phyloP scores from a whole-genome alignment of 1,140 invertebrate species.

The Limonius californicus region DNA sequence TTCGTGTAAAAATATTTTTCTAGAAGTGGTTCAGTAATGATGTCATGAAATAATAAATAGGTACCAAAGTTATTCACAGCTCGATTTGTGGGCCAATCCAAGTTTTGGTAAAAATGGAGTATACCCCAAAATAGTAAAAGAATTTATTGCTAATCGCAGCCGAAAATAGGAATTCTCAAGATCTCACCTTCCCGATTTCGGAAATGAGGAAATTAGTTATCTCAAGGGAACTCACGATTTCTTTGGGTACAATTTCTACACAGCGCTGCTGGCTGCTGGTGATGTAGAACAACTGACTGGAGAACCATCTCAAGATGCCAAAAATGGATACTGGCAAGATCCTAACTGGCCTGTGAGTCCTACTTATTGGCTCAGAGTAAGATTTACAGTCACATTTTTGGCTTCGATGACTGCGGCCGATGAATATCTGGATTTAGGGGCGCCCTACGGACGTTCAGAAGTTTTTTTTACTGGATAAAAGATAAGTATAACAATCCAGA shows the following conservation, averaged over 20 bases:
- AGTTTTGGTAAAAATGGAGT: constrained; percentile 52
- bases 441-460: constrained; percentile 53
- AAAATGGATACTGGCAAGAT: too few relatives aligned
- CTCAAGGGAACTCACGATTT: constrained; percentile 41
- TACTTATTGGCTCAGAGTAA: too few relatives aligned
- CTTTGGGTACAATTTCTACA: constrained; percentile 37
- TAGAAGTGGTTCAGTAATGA: too few relatives aligned
- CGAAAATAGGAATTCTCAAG: constrained; percentile 42
- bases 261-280: constrained; percentile 24
- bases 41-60: too few relatives aligned
- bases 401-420: too few relatives aligned
- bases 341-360: too few relatives aligned
- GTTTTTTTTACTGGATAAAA: constrained; percentile 57
- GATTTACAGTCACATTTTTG: too few relatives aligned
- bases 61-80: too few relatives aligned
- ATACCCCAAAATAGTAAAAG: constrained; percentile 53
- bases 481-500: constrained; percentile 56
- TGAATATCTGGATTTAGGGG: too few relatives aligned
- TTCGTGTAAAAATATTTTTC: too few relatives aligned
- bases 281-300: too few relatives aligned
- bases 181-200: constrained; percentile 52
- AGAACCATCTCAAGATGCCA: too few relatives aligned
- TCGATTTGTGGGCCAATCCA: constrained; percentile 51
- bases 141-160: constrained; percentile 47
- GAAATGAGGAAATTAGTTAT: constrained; percentile 45